Evolutionary conservation across 2,113 vertebrate species (phyloP).

Genomic region (Chaenogobius annularis): DNA sequence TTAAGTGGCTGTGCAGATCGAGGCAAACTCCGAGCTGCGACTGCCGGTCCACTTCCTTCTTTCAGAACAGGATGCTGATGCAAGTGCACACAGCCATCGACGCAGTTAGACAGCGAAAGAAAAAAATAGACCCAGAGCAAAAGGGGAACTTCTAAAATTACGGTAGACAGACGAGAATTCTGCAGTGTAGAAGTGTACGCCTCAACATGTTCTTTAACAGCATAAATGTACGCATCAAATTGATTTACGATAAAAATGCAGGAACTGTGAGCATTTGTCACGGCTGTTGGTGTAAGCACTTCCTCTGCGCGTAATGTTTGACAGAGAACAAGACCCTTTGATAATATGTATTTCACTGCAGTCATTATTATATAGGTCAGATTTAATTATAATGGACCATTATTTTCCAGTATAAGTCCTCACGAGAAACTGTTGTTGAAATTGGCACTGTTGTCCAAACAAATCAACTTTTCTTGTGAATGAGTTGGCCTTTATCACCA

Average conservation of each 20-base stretch:
- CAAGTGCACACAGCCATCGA: constrained; percentile 34
- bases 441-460: not conserved
- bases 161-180: not conserved
- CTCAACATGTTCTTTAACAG: not conserved
- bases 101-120: constrained; percentile 39
- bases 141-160: constrained; percentile 22
- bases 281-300: constrained; percentile 46
- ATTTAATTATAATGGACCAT: not conserved
- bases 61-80: constrained; percentile 85
- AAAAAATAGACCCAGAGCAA: constrained; percentile 13
- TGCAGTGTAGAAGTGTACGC: not conserved
- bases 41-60: constrained; percentile 76
- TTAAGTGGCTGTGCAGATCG: constrained; percentile 10
- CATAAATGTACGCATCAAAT: constrained; percentile 16
- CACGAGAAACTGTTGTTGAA: not conserved
- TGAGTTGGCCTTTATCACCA: no score
- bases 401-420: not conserved
- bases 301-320: constrained; percentile 43
- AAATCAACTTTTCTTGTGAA: not conserved
- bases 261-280: constrained; percentile 40
- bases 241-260: constrained; percentile 30
- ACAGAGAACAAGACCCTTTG: not conserved
- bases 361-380: not conserved
- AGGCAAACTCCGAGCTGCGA: constrained; percentile 9
- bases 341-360: not conserved